Evolutionary conservation across 2,888 invertebrate genomes (phyloP), one percentile per base, ranked within the genome.

Genomic region (Chirona hameri): DNA sequence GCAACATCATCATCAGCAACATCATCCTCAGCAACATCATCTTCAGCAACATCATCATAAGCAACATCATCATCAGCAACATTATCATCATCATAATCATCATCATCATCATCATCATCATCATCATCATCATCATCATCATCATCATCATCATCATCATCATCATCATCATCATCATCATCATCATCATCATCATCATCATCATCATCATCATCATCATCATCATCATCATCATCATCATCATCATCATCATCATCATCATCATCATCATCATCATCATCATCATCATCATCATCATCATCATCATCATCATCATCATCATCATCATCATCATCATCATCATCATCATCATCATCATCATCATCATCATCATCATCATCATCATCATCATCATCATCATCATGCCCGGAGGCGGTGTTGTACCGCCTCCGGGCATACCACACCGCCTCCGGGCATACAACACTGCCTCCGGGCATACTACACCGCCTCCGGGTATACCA

Each of bases 21-120:
- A n/a, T n/a, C n/a, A n/a, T n/a, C n/a, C n/a, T n/a, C n/a, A n/a
- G n/a, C n/a, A n/a, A n/a, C n/a, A n/a, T n/a, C n/a, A n/a, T n/a
- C n/a, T n/a, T n/a, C n/a, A n/a, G n/a, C n/a, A n/a, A n/a, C n/a
- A n/a, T n/a, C n/a, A n/a, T n/a, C n/a, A n/a, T n/a, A n/a, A n/a
- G n/a, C n/a, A n/a, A n/a, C n/a, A n/a, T n/a, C n/a, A n/a, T n/a
- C n/a, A n/a, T n/a, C n/a, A n/a, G n/a, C n/a, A n/a, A n/a, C n/a
- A n/a, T n/a, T n/a, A n/a, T n/a, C n/a, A n/a, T n/a, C n/a, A n/a
- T n/a, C n/a, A n/a, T n/a, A n/a, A n/a, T n/a, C n/a, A n/a, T n/a
- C n/a, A n/a, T n/a, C n/a, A 65, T 65, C 65, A 65, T 65, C 65
- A 65, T 65, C 65, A 65, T 65, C 65, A 65, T 65, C 65, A 65